Conservation (phyloP, 2,797 vertebrate genomes). For the Acrossocheilus fasciatus region DNA sequence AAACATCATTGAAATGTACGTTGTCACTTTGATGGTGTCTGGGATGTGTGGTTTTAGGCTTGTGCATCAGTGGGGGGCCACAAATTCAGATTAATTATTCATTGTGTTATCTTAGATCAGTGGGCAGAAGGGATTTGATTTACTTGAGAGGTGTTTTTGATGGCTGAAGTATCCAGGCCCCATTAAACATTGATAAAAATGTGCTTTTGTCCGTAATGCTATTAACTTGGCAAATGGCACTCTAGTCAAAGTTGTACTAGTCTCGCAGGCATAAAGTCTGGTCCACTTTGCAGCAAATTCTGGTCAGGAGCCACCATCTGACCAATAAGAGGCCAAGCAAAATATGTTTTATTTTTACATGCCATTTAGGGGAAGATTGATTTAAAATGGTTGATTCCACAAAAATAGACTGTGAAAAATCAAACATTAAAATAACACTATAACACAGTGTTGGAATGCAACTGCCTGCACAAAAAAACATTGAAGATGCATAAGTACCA, state of each 20-base stretch:
- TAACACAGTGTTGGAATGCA: too few relatives aligned
- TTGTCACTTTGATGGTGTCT: constrained; percentile 56
- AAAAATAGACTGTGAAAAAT: neutral
- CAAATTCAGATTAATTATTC: constrained; percentile 63
- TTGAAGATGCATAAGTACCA: neutral
- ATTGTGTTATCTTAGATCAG: constrained; percentile 67
- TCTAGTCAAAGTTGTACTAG: constrained; percentile 1
- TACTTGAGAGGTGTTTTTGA: constrained; percentile 45
- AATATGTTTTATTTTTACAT: neutral
- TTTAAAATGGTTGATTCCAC: neutral
- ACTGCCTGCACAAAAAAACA: too few relatives aligned
- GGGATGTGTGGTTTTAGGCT: constrained; percentile 41
- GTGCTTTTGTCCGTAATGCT: constrained; percentile 38
- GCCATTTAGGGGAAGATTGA: neutral
- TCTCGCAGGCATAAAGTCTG: neutral
- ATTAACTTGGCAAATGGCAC: constrained; percentile 45
- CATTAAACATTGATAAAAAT: constrained; percentile 65
- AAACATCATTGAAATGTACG: constrained; percentile 52
- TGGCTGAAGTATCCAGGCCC: constrained; percentile 50
- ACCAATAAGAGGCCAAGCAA: neutral
- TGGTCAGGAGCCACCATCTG: neutral
- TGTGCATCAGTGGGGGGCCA: constrained; percentile 40
- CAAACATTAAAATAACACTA: neutral
- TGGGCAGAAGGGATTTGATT: constrained; percentile 56
- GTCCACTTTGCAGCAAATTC: constrained; percentile 20